These are phyloP conservation scores for Trileptium ribeirensis DNA, from an alignment of 2,888 invertebrate genomes.

Conservation along the genomic window DNA sequence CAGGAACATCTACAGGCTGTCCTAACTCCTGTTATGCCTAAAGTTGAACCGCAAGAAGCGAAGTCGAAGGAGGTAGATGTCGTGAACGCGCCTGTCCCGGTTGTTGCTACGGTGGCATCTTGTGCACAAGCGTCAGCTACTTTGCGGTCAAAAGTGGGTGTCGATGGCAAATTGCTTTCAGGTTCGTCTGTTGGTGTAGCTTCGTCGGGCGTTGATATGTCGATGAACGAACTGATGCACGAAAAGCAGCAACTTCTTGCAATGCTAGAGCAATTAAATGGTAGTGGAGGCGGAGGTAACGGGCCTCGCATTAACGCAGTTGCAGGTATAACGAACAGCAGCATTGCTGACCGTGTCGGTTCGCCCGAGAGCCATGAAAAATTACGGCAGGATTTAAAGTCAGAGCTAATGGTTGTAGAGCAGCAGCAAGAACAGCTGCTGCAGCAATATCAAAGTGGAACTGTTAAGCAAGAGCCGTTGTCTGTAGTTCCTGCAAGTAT, in stretches of 20 bases:
- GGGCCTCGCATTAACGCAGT: not conserved
- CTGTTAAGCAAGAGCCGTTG: not conserved
- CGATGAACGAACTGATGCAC: slow-evolving; percentile 43
- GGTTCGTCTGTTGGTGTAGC: no score
- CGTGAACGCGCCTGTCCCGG: no score
- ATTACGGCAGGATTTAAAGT: not conserved
- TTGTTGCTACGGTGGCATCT: no score
- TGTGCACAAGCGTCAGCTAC: no score
- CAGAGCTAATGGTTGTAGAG: not conserved
- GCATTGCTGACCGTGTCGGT: not conserved
- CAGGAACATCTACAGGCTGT: no score
- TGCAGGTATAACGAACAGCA: not conserved
- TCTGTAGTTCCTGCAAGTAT: not conserved
- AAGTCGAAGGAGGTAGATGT: no score
- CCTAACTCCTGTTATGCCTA: no score
- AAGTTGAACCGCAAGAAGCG: no score
- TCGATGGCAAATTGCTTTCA: no score
- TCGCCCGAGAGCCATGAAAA: not conserved
- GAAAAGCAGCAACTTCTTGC: slow-evolving; percentile 47
- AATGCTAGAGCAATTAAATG: slow-evolving; percentile 45
- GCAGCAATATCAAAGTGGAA: not conserved
- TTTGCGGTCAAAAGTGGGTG: no score
- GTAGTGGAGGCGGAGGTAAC: not conserved
- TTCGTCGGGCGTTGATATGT: slow-evolving; percentile 51
- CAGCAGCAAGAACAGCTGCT: not conserved